Percentiles rank a stretch among this genome's conserved stretches.
Conservation (phyloP, 2,113 vertebrate genomes). For the Tursiops truncatus region DNA sequence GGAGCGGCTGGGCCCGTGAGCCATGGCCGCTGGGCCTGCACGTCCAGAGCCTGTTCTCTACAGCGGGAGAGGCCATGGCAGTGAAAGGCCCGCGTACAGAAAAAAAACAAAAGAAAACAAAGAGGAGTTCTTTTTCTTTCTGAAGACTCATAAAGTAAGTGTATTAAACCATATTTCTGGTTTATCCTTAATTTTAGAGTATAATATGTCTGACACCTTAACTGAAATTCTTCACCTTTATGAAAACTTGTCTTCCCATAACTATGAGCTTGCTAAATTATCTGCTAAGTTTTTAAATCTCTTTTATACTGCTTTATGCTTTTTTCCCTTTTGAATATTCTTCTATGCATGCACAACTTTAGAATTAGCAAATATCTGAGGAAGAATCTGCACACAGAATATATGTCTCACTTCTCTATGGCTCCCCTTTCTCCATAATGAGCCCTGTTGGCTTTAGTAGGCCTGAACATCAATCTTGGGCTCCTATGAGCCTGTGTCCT, state of each 20-base stretch:
- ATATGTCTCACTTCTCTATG: background rate
- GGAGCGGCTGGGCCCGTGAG: no score
- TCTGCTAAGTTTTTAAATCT: background rate
- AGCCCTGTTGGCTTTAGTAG: background rate
- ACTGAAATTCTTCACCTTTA: background rate
- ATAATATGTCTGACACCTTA: background rate
- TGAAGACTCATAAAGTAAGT: background rate
- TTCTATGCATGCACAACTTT: background rate
- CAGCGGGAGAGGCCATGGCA: no score
- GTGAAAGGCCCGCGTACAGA: no score
- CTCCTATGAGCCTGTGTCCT: background rate
- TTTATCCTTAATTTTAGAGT: background rate
- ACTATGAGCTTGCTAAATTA: background rate
- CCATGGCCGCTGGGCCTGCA: no score
- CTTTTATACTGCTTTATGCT: background rate
- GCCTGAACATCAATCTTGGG: background rate
- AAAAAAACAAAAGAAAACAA: no score
- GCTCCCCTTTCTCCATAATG: background rate
- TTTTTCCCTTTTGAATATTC: background rate
- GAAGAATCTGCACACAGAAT: background rate
- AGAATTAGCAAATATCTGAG: background rate
- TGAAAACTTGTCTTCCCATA: background rate
- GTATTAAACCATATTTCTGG: background rate
- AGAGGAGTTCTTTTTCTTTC: background rate
- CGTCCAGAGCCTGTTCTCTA: no score